Percentiles rank a stretch among this genome's conserved stretches.
Evolutionary conservation across 2,888 invertebrate species (phyloP).

Genomic region (Cyrtodaria siliqua): DNA sequence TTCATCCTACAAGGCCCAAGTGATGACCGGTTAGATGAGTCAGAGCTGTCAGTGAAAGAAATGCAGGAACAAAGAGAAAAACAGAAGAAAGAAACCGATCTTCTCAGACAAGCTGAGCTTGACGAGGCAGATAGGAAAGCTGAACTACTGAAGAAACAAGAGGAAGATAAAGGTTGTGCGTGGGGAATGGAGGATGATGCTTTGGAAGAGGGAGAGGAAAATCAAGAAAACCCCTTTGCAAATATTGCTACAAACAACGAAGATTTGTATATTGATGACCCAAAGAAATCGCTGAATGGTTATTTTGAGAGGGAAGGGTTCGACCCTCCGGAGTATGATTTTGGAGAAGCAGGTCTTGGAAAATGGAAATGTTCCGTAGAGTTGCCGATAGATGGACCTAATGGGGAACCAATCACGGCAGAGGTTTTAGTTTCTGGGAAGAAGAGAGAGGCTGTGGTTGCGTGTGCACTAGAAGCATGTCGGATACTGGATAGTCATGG

Average conservation of each 20-base stretch:
- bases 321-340: slow-evolving; percentile 94
- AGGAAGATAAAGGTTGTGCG: slow-evolving; percentile 90
- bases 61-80: slow-evolving; percentile 83
- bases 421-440: slow-evolving; percentile 96
- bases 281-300: slow-evolving; percentile 96
- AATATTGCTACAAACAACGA: slow-evolving; percentile 88
- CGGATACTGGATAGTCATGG: slow-evolving; percentile 95
- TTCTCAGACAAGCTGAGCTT: slow-evolving; percentile 78
- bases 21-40: slow-evolving; percentile 95
- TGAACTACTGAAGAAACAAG: slow-evolving; percentile 84
- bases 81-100: slow-evolving; percentile 81
- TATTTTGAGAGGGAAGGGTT: slow-evolving; percentile 97
- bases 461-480: slow-evolving; percentile 98
- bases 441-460: slow-evolving; percentile 97
- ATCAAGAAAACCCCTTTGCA: slow-evolving; percentile 78
- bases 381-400: slow-evolving; percentile 93
- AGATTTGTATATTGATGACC: slow-evolving; percentile 96
- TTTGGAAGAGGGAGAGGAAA: slow-evolving; percentile 74
- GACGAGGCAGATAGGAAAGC: slow-evolving; percentile 86
- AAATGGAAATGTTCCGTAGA: slow-evolving; percentile 92
- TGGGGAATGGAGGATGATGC: slow-evolving; percentile 94
- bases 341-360: slow-evolving; percentile 94
- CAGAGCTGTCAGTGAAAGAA: slow-evolving; percentile 89
- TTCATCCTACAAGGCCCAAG: slow-evolving; percentile 90
- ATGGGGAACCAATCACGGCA: slow-evolving; percentile 92